phyloP scores from a whole-genome alignment of 2,888 invertebrate genomes.

The Pseudeuparius sepicola region DNA sequence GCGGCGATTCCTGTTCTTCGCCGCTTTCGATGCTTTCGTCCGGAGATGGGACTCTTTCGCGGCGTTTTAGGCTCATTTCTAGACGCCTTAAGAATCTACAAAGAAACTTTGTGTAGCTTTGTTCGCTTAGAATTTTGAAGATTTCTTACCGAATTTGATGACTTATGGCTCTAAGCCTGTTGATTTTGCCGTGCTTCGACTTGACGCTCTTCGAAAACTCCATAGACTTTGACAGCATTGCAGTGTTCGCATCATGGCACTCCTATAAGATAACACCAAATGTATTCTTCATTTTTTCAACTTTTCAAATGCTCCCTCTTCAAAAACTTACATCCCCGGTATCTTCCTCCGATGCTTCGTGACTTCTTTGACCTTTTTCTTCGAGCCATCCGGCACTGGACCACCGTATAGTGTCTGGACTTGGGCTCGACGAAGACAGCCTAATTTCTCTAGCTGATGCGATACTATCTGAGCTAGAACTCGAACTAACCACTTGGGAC shows the following conservation, averaged over 20 bases:
- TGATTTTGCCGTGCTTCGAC: conserved; percentile 49
- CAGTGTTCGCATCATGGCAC: conserved; percentile 36
- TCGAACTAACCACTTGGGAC: conserved; percentile 46
- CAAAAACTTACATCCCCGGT: conserved; percentile 43
- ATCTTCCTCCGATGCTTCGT: conserved; percentile 41
- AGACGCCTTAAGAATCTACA: conserved; percentile 59
- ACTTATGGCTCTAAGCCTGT: conserved; percentile 60
- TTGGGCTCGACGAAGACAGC: conserved; percentile 38
- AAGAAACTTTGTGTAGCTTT: conserved; percentile 1
- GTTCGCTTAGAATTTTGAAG: conserved; percentile 2
- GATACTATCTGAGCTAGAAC: conserved; percentile 52
- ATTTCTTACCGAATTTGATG: conserved; percentile 60
- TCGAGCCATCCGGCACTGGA: conserved; percentile 38
- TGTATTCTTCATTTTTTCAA: too few relatives aligned
- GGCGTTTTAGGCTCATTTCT: conserved; percentile 60
- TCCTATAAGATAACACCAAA: conserved; percentile 24
- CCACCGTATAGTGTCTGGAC: conserved; percentile 38
- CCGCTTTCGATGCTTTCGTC: conserved; percentile 42
- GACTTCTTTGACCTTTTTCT: conserved; percentile 33
- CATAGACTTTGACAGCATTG: conserved; percentile 52
- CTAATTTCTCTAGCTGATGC: conserved; percentile 42
- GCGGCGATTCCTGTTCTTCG: conserved; percentile 47
- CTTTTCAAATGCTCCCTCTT: too few relatives aligned
- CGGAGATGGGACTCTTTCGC: conserved; percentile 46
- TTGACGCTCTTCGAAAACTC: conserved; percentile 40